Base-by-base conservation (phyloP, 1,140 invertebrate species). In the Acyrthosiphon pisum region DNA sequence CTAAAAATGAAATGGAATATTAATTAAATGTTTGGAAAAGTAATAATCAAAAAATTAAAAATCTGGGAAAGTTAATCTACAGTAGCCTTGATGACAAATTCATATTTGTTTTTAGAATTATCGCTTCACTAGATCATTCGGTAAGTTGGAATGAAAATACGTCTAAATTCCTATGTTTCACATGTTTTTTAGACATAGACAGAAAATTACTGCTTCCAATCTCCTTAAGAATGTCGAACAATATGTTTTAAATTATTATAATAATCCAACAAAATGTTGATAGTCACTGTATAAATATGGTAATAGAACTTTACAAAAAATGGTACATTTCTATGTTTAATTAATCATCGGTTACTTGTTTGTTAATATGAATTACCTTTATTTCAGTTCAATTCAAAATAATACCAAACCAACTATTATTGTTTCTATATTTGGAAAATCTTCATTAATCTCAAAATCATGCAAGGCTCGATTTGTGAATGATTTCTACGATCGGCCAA, bases 361-460 rank as follows among this genome's bases (percentile, higher is more conserved):
- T 81, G 11, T 44, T 30, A 30, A 68, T 68, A 11, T 68, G 14
- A 30, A 68, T 48, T 81, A 37, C 30, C 20, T 30, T 56, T 93
- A 44, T 84, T 53, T 86, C 22, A 93, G 91, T 86, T 93, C 91
- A 56, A 83, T 93, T 6, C 46, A 83, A 93, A 44, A 88, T n/a
- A 91, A 68, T 76, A n/a, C 44, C 23, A 92, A 93, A 50, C 90
- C 96, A 95, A 95, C 97, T 37, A 96, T 97, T 93, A 95, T 97
- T 60, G 96, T 97, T 35, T 96, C 97, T 4, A 95, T 97, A 48
- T 96, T 97, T 95, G 97, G 97, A 4, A 97, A 97, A 95, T 96
- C 96, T 93, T 95, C 96, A 14, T 95, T 96, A 91, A 95, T 95
- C 94, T 94, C 96, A 18, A 95, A 95, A 94, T 95, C 96, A 94